Base-by-base conservation (phyloP, 2,888 invertebrate species). In the Eledone cirrhosa region DNA sequence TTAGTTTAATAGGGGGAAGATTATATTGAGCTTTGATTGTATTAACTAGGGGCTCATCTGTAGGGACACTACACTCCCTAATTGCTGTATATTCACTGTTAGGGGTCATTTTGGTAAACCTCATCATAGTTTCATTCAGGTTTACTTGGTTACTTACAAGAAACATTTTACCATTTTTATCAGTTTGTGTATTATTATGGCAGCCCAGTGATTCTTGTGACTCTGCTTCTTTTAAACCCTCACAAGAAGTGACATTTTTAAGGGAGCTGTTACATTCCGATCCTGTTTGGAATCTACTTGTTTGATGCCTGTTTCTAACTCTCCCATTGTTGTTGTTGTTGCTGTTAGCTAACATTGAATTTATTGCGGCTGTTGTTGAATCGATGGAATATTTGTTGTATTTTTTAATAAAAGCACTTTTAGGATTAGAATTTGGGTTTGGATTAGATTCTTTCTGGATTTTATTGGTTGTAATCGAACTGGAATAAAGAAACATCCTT, bases 41-140 rank as follows among this genome's bases (percentile, higher is more conserved):
- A 77, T 31, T 81, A 27, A 81, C 81, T 78, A 81, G 80, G 65
- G 82, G 81, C 65, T 82, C 82, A 4, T 82, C 67, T 22, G 81
- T 77, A 53, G 82, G 82, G 16, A 82, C 81, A 67, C 81, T 82
- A 29, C 81, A 63, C 67, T 82, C 81, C 1, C 82, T 80, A 7
- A 83, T 48, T 74, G 80, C 76, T 80, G 48, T 84, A 80, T 0
- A 13, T 31, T 31, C 82, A 78, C 29, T 78, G 11, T 79, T 81
- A 31, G 80, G 72, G 77, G 69, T 79, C 4, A 78, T 80, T 29
- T 78, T 80, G 13, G 78, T 78, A 16, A 79, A 79, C 63, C 82
- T 81, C 33, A 81, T 82, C 22, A 33, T 72, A 19, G 31, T 72
- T 33, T 72, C 72, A 72, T 33, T 72, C n/a, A 22, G n/a, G 31